phyloP scores from a whole-genome alignment of 2,113 vertebrate genomes.

The Laticauda colubrina region DNA sequence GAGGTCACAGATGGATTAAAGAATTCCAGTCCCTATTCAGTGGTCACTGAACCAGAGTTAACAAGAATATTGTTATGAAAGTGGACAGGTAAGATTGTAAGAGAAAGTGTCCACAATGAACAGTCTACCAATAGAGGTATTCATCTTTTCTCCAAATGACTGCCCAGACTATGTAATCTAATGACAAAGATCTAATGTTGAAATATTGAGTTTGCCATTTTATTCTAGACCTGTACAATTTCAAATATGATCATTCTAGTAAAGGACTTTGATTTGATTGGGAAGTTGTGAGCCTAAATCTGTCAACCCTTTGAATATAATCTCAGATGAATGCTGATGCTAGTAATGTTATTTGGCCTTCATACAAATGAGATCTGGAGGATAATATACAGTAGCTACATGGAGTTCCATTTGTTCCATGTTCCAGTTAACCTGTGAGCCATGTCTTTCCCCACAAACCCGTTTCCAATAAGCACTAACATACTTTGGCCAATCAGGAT shows the following conservation, averaged over 20 bases:
- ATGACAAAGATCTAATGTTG: neutral
- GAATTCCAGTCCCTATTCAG: constrained; percentile 60
- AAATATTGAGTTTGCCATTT: neutral
- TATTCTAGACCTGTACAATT: neutral
- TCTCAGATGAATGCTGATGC: neutral
- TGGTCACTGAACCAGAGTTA: constrained; percentile 37
- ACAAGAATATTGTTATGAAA: constrained; percentile 26
- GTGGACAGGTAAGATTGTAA: constrained; percentile 5
- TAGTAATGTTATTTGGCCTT: neutral
- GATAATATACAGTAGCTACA: neutral
- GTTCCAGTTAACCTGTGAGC: neutral
- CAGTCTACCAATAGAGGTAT: constrained; percentile 26
- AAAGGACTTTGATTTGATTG: neutral
- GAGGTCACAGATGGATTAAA: constrained; percentile 57
- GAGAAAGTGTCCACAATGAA: neutral
- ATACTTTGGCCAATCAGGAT: neutral
- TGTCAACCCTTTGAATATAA: neutral
- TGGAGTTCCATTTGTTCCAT: neutral
- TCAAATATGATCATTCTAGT: neutral
- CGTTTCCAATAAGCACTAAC: neutral
- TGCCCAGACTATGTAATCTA: neutral
- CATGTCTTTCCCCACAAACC: neutral
- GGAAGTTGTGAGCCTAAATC: neutral
- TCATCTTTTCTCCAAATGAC: rapidly evolving
- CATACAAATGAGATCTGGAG: neutral